These are phyloP conservation scores for Ameiurus melas DNA, from an alignment of 2,113 vertebrate species.

Conservation along the genomic window DNA sequence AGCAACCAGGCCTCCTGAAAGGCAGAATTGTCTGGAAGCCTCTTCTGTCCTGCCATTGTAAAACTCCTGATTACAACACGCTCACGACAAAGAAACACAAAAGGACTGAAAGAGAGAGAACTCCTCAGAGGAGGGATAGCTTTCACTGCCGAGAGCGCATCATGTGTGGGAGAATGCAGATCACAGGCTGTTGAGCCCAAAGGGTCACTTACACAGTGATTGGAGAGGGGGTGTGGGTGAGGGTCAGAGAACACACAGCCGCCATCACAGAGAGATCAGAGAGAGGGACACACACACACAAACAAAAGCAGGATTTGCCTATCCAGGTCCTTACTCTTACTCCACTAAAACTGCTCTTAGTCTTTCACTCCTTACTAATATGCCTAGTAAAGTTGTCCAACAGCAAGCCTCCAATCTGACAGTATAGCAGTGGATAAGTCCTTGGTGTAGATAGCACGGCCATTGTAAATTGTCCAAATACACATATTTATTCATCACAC, in stretches of 20 bases:
- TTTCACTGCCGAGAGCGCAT: constrained; percentile 54
- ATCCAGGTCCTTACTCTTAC: constrained; percentile 22
- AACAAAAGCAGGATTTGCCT: constrained; percentile 56
- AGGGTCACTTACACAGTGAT: constrained; percentile 57
- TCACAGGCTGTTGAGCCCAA: constrained; percentile 51
- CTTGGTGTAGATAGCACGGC: not conserved
- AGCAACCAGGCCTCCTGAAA: constrained; percentile 22
- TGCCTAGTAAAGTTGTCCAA: constrained; percentile 39
- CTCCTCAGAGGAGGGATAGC: constrained; percentile 46
- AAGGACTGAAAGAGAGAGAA: constrained; percentile 52
- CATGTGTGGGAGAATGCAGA: constrained; percentile 42
- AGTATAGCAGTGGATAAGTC: not conserved
- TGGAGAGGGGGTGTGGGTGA: constrained; percentile 1
- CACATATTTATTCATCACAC: not conserved
- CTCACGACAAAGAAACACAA: constrained; percentile 56
- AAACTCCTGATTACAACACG: constrained; percentile 56
- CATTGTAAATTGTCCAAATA: not conserved
- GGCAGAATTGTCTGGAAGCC: constrained; percentile 17
- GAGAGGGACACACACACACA: constrained; percentile 50
- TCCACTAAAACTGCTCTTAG: constrained; percentile 35
- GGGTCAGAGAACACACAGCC: constrained; percentile 62
- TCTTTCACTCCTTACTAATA: constrained; percentile 38
- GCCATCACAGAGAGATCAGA: constrained; percentile 56
- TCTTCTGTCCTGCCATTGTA: constrained; percentile 39
- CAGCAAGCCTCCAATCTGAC: not conserved